Evolutionary conservation across 2,797 vertebrate species (phyloP).

Genomic region (Danio aesculapii): DNA sequence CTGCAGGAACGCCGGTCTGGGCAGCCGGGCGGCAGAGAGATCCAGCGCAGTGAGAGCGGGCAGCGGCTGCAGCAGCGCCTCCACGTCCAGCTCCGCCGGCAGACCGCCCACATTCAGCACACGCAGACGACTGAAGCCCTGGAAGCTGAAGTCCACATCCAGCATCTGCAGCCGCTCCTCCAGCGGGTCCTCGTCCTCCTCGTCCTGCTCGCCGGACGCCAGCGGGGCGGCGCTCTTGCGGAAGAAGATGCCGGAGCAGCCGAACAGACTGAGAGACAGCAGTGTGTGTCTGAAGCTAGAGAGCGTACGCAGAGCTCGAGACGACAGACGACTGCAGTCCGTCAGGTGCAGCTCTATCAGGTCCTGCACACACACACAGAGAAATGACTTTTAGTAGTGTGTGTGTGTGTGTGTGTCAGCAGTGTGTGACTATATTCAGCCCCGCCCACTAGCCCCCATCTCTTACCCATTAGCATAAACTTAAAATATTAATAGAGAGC

Average conservation of each 20-base stretch:
- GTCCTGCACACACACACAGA: slow-evolving; percentile 80
- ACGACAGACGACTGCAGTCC: slow-evolving; percentile 92
- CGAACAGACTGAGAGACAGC: slow-evolving; percentile 93
- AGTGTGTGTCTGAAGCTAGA: slow-evolving; percentile 88
- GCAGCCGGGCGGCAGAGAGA: slow-evolving; percentile 89
- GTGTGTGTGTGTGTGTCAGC: too few relatives aligned
- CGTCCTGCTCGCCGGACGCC: slow-evolving; percentile 80
- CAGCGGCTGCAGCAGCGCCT: slow-evolving; percentile 87
- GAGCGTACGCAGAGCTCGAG: slow-evolving; percentile 91
- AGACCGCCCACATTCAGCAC: slow-evolving; percentile 92
- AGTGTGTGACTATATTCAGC: too few relatives aligned
- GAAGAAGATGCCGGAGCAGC: slow-evolving; percentile 91
- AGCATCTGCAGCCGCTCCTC: slow-evolving; percentile 87
- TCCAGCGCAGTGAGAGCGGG: slow-evolving; percentile 87
- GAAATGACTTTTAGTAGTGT: too few relatives aligned
- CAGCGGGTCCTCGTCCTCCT: slow-evolving; percentile 87
- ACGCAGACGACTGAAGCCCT: slow-evolving; percentile 91
- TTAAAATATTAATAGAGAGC: too few relatives aligned
- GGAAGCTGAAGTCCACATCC: slow-evolving; percentile 92
- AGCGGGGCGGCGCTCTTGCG: slow-evolving; percentile 76
- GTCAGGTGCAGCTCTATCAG: slow-evolving; percentile 95
- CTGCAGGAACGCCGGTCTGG: slow-evolving; percentile 86
- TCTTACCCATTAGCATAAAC: too few relatives aligned
- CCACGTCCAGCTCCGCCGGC: slow-evolving; percentile 86
- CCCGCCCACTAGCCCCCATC: too few relatives aligned